Evolutionary conservation across 2,113 vertebrate species (phyloP).

Genomic region (Oostethus manadensis): DNA sequence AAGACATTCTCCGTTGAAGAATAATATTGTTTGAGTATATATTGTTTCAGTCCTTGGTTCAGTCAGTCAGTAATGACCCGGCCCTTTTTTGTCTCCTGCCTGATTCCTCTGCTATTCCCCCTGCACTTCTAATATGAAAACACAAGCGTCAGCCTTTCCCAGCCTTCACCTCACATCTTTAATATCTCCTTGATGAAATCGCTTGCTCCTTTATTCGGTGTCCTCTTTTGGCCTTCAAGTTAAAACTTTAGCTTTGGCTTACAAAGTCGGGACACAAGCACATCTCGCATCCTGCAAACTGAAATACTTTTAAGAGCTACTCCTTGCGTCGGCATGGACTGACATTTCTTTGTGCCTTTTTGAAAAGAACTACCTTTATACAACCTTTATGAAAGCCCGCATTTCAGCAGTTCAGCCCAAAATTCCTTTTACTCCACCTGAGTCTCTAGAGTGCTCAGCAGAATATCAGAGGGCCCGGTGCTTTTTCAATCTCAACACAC

Average conservation of each 20-base stretch:
- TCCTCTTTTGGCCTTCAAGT: conserved; percentile 1
- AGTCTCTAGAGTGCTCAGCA: conserved; percentile 9
- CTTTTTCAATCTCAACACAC: conserved; percentile 14
- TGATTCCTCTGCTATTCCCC: conserved; percentile 57
- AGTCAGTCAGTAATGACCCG: conserved; percentile 62
- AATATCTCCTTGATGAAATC: conserved; percentile 45
- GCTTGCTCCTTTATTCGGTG: conserved; percentile 8
- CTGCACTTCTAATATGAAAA: conserved; percentile 69
- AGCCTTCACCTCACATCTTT: conserved; percentile 39
- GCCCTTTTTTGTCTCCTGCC: conserved; percentile 58
- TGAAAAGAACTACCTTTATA: conserved; percentile 42
- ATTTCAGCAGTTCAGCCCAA: conserved; percentile 37
- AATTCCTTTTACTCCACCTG: conserved; percentile 35
- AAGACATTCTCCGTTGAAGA: too few species aligned
- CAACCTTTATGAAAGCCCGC: conserved; percentile 38
- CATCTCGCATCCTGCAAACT: conserved; percentile 18
- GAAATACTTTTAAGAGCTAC: conserved; percentile 13
- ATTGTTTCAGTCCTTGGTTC: conserved; percentile 37
- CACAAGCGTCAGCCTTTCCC: conserved; percentile 48
- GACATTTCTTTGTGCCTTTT: conserved; percentile 38
- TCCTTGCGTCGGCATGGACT: conserved; percentile 22
- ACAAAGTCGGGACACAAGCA: conserved; percentile 29
- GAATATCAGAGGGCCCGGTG: conserved; percentile 13
- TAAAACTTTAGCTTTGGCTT: conserved; percentile 14
- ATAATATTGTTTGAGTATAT: too few species aligned